Percentiles rank a stretch among this genome's conserved stretches.
phyloP scores from a whole-genome alignment of 2,888 invertebrate genomes.

The Parascotia fuliginaria region DNA sequence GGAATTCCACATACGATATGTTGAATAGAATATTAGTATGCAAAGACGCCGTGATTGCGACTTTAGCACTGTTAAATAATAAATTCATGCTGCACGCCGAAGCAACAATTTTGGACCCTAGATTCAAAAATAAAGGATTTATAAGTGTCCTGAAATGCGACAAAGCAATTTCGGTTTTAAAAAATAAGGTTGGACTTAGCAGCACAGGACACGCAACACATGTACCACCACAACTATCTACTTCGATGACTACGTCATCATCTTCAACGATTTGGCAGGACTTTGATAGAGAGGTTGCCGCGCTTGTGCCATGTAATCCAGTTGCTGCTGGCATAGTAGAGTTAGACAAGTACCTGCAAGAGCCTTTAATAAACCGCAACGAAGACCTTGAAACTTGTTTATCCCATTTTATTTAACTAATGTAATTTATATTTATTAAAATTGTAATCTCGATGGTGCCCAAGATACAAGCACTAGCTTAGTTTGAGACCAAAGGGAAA shows the following conservation, averaged over 20 bases:
- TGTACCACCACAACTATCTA: background rate
- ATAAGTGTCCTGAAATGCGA: no score
- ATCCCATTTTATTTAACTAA: background rate
- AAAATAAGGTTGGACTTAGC: background rate
- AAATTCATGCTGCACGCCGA: no score
- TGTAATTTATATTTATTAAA: no score
- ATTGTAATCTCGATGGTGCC: no score
- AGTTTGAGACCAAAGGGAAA: no score
- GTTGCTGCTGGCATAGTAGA: constrained; percentile 5
- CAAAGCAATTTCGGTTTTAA: constrained; percentile 5
- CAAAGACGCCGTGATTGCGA: background rate
- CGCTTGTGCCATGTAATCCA: background rate
- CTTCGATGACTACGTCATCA: background rate
- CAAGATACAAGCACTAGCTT: no score
- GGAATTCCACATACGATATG: constrained; percentile 8
- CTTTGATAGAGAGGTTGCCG: background rate
- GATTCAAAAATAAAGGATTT: constrained; percentile 6
- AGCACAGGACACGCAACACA: background rate
- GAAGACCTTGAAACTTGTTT: constrained; percentile 1
- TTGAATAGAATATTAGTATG: background rate
- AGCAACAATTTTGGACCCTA: constrained; percentile 6
- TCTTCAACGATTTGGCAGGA: background rate
- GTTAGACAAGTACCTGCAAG: constrained; percentile 4
- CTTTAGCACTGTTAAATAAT: no score
- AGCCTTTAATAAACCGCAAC: background rate